Evolutionary conservation across 2,113 vertebrate species (phyloP), one percentile per base, ranked within the genome.

Genomic region (Formicarius rufipectus): DNA sequence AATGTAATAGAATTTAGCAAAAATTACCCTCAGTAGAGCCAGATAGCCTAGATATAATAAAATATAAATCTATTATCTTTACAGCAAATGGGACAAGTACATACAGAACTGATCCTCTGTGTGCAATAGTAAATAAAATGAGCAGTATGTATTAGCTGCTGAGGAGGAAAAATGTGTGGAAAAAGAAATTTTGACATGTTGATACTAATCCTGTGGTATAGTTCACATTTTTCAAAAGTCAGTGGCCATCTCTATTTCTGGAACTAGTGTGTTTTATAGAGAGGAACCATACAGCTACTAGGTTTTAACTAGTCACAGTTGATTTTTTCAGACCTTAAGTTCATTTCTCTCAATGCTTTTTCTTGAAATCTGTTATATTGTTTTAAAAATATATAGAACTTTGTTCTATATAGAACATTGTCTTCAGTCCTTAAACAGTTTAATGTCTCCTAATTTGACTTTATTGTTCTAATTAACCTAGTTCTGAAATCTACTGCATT

Each of bases 91-190:
- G 50, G 53, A 60, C n/a, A 73, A 73, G 69, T 31, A 13, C 58
- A 27, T 59, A 53, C 33, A 52, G 59, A 89, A 77, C 45, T 69
- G 58, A 80, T 64, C 40, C 40, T 77, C 47, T 80, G 44, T 60
- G 59, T 69, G 33, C 22, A 77, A 47, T 39, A 33, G 14, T 89
- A 93, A 94, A 86, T 69, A 93, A 56, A 76, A 83, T 33, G 8
- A 73, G 13, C 0, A 2, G n/a, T 56, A 52, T 56, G 14, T 81
- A 73, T 89, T 64, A 67, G 23, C 37, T 89, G 15, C 53, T 86
- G 28, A 56, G 44, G 35, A 83, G n/a, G 8, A 28, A 31, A 76
- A 76, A 53, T 15, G 8, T 1, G 2, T 49, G 42, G 42, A 20
- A 68, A 89, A 42, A 13, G 50, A 27, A 92, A 58, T 35, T 50